Evolutionary conservation across 2,888 invertebrate species (phyloP).

Genomic region (Molorchus minor): DNA sequence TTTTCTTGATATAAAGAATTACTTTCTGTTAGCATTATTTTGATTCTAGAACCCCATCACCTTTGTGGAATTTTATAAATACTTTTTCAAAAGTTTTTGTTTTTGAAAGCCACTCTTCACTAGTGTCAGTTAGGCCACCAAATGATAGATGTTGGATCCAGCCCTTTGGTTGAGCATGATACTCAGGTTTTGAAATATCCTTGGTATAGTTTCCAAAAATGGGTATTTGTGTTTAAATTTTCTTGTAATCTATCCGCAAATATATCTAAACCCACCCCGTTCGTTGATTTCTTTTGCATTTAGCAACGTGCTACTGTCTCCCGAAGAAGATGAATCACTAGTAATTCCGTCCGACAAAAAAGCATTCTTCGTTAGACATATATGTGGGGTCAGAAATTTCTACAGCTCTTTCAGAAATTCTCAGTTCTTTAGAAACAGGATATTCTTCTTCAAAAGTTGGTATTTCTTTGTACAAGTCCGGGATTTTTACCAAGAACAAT

Average conservation of each 20-base stretch:
- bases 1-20: no score
- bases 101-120: not conserved
- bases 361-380: not conserved
- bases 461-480: not conserved
- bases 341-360: no score
- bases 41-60: no score
- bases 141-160: not conserved
- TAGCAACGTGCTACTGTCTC: not conserved
- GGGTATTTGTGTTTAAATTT: not conserved
- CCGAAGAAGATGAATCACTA: no score
- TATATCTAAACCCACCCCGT: not conserved
- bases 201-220: not conserved
- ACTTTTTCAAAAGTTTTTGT: slow-evolving; percentile 26
- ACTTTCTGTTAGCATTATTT: no score
- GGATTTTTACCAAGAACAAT: not conserved
- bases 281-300: not conserved
- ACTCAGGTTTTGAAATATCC: not conserved
- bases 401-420: not conserved
- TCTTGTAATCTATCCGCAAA: not conserved
- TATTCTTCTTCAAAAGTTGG: not conserved
- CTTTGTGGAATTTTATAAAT: slow-evolving; percentile 28
- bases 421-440: not conserved
- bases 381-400: not conserved
- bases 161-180: not conserved
- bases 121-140: not conserved